Conservation (phyloP, 2,797 vertebrate genomes). For the Bovichtus diacanthus region DNA sequence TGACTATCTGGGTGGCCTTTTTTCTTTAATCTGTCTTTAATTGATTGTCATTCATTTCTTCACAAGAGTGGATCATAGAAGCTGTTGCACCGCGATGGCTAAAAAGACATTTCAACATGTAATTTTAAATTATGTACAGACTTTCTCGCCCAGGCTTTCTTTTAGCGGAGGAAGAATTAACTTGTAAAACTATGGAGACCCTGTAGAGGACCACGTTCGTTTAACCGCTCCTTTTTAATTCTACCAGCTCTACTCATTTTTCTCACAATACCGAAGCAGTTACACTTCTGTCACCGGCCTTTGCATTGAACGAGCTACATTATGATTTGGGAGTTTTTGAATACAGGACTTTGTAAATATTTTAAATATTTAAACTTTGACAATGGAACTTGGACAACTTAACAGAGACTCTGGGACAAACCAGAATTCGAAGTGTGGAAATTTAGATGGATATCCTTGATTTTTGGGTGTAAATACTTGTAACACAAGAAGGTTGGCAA, state of each 20-base stretch:
- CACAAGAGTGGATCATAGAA: constrained; percentile 84
- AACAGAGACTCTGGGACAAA: constrained; percentile 74
- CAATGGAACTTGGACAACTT: constrained; percentile 72
- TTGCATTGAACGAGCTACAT: constrained; percentile 70
- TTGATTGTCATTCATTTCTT: constrained; percentile 81
- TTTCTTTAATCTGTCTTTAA: constrained; percentile 75
- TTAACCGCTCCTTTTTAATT: constrained; percentile 75
- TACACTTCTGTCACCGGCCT: constrained; percentile 69
- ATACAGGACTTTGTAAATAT: constrained; percentile 95
- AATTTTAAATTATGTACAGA: constrained; percentile 80
- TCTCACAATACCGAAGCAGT: constrained; percentile 82
- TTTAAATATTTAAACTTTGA: constrained; percentile 94
- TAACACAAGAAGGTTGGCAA: constrained; percentile 80
- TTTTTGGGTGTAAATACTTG: constrained; percentile 82
- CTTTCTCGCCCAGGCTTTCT: constrained; percentile 67
- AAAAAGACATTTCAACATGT: constrained; percentile 77
- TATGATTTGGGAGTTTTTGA: constrained; percentile 87
- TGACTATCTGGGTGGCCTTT: constrained; percentile 80
- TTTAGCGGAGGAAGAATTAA: constrained; percentile 60
- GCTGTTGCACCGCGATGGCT: constrained; percentile 88
- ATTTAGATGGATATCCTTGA: constrained; percentile 69
- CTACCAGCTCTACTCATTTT: constrained; percentile 78
- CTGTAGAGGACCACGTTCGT: constrained; percentile 74
- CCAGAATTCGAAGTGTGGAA: constrained; percentile 66
- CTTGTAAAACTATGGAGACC: constrained; percentile 66